Conservation (phyloP, 2,888 invertebrate genomes). For the Ormyrus labotus region DNA sequence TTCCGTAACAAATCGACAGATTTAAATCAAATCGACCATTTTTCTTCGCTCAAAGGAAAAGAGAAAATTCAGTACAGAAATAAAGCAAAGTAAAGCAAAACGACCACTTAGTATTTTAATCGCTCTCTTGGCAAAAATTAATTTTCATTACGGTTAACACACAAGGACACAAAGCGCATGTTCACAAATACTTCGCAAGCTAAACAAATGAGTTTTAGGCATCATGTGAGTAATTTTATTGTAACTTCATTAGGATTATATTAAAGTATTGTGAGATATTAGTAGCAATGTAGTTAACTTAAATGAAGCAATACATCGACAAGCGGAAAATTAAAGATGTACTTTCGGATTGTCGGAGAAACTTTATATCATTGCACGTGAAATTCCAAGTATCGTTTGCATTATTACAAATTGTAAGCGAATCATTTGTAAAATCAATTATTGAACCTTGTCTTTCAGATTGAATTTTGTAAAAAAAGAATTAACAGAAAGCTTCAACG, state of each 20-base stretch:
- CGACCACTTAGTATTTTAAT: slow-evolving; percentile 39
- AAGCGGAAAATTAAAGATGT: slow-evolving; percentile 17
- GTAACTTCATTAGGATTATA: slow-evolving; percentile 19
- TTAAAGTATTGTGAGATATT: slow-evolving; percentile 37
- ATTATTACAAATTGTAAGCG: slow-evolving; percentile 38
- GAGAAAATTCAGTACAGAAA: too few relatives aligned
- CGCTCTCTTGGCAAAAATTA: slow-evolving; percentile 8
- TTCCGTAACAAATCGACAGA: slow-evolving; percentile 54
- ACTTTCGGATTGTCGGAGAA: slow-evolving; percentile 37
- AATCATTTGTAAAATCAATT: slow-evolving; percentile 50
- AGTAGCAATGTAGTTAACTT: slow-evolving; percentile 45
- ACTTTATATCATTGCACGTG: slow-evolving; percentile 33
- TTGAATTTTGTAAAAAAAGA: slow-evolving; percentile 46
- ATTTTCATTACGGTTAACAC: slow-evolving; percentile 5
- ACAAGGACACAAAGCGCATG: neutral
- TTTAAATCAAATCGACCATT: slow-evolving; percentile 54
- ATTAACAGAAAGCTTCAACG: slow-evolving; percentile 26
- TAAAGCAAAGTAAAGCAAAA: slow-evolving; percentile 7
- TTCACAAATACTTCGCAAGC: neutral
- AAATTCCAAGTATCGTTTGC: slow-evolving; percentile 30
- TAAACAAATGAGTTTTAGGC: slow-evolving; percentile 10
- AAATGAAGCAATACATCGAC: slow-evolving; percentile 52
- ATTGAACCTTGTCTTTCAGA: slow-evolving; percentile 52
- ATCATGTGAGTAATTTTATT: slow-evolving; percentile 27
- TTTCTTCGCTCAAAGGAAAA: slow-evolving; percentile 37